phyloP scores from a whole-genome alignment of 2,113 vertebrate genomes.

The Pelecanus crispus region DNA sequence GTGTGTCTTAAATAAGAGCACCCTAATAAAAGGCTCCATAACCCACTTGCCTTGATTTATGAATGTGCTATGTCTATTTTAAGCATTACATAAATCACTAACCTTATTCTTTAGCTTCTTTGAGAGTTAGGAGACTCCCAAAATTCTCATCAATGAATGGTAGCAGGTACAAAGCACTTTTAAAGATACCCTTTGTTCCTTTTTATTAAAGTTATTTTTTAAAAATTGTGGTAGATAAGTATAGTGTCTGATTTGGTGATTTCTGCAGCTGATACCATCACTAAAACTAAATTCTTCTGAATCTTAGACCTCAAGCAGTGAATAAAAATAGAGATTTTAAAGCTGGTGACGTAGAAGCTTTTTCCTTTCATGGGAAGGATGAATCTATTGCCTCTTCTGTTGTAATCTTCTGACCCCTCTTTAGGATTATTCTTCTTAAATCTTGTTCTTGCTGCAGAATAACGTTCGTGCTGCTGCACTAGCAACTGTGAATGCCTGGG shows the following conservation, averaged over 20 bases:
- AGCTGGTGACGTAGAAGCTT: neutral
- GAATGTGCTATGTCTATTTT: neutral
- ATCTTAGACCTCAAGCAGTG: neutral
- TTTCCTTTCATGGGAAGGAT: neutral
- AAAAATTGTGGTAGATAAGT: neutral
- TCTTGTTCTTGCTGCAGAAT: slow-evolving; percentile 66
- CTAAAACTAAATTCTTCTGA: neutral
- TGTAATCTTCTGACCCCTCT: neutral
- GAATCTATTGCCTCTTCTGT: neutral
- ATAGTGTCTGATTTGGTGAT: neutral
- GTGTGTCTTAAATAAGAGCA: neutral
- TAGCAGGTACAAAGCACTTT: neutral
- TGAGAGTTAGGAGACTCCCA: neutral
- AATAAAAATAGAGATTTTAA: neutral
- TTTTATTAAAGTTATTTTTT: neutral
- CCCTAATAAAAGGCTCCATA: neutral
- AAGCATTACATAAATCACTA: neutral
- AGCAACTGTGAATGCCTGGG: slow-evolving; percentile 89
- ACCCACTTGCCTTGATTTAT: neutral
- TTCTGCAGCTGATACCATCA: neutral
- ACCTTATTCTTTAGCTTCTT: neutral
- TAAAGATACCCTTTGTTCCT: neutral
- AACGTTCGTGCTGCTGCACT: slow-evolving; percentile 88
- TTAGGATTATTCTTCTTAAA: neutral
- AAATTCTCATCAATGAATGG: neutral